Evolutionary conservation across 2,797 vertebrate species (phyloP).

Genomic region (Amazonetta brasiliensis): DNA sequence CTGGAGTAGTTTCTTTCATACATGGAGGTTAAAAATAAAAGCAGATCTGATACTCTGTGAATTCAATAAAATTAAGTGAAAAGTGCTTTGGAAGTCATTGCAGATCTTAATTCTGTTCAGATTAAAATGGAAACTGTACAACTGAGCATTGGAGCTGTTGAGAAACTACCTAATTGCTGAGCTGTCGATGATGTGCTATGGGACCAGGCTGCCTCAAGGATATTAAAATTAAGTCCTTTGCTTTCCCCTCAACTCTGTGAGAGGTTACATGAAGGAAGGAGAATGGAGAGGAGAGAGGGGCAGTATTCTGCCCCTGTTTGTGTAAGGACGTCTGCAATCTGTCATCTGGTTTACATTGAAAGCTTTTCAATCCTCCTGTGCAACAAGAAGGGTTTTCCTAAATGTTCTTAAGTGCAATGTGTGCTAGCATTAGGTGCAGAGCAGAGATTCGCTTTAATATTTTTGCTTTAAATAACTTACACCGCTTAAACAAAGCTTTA

Average conservation of each 20-base stretch:
- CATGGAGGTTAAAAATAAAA: background rate
- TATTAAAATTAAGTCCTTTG: background rate
- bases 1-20: background rate
- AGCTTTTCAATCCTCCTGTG: background rate
- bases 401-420: background rate
- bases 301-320: background rate
- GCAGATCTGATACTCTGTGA: background rate
- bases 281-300: background rate
- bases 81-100: background rate
- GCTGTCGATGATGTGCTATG: background rate
- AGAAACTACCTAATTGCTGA: background rate
- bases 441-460: background rate
- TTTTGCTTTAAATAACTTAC: no score
- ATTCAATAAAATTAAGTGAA: background rate
- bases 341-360: background rate
- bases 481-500: background rate
- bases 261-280: background rate
- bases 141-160: background rate
- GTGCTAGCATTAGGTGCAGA: background rate
- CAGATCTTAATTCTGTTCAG: background rate
- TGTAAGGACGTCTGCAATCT: accelerated
- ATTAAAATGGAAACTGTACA: background rate
- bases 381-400: background rate
- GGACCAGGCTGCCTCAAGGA: background rate
- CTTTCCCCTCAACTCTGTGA: background rate